Evolutionary conservation across 2,113 vertebrate genomes (phyloP), one percentile per base, ranked within the genome.

Genomic region (Coturnix japonica): DNA sequence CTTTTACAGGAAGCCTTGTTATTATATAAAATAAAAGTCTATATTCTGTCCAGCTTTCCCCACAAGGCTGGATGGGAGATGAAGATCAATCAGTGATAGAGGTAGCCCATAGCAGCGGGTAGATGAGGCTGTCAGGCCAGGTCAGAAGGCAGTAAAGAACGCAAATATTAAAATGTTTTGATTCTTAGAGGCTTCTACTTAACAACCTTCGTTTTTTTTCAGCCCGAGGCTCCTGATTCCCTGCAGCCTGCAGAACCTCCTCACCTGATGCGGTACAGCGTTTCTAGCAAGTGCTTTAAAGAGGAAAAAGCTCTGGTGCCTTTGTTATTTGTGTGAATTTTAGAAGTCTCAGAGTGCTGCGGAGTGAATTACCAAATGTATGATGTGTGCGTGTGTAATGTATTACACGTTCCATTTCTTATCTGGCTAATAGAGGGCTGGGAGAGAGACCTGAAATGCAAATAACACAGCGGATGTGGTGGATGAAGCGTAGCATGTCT

Each of bases 61-160:
- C 11, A 1, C 18, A 76, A 82, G 78, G 33, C 16, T 43, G 56
- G 43, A 31, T 43, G 53, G 59, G 37, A 83, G 61, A 37, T 56
- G 46, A 71, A 77, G 76, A 91, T 94, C 90, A 88, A 61, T 95
- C 41, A 13, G 1, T 53, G 92, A 67, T 91, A 75, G 73, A 71
- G 63, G 30, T 33, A 86, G 70, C 81, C 73, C 4, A 22, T 89
- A 90, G 83, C 87, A 70, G 61, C 17, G 76, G 87, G 22, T 64
- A 46, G 60, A 51, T 70, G 72, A 53, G 61, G 3, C 57, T 90
- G 61, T 74, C 74, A 67, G 63, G 63, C 53, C 74, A 61, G 82
- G 54, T 63, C 51, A 90, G 83, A 76, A 79, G 76, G 47, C 47
- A 91, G n/a, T 46, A 33, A 65, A 86, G 11, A 19, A 72, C 44